phyloP scores from a whole-genome alignment of 2,797 vertebrate species.

The Glossophaga mutica region DNA sequence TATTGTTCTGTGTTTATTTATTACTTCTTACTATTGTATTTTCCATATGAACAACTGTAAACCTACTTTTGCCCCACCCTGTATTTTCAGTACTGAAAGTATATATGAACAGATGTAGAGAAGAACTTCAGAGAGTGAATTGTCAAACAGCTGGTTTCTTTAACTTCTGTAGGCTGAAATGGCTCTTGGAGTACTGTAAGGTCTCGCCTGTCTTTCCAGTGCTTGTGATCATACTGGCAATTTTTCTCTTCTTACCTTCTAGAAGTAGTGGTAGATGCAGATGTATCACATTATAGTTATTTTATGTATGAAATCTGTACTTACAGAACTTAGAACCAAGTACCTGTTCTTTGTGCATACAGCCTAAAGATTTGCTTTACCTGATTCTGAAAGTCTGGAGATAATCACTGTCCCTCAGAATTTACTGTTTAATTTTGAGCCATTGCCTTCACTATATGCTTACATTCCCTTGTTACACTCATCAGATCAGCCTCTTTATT shows the following conservation, averaged over 20 bases:
- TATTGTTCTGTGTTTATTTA: not conserved
- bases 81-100: slow-evolving; percentile 9
- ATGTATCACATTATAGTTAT: not conserved
- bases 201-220: not conserved
- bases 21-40: not conserved
- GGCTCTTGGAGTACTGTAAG: not conserved
- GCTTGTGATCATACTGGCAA: slow-evolving; percentile 6
- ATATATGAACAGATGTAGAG: not conserved
- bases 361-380: slow-evolving; percentile 3
- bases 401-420: not conserved
- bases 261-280: not conserved
- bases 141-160: not conserved
- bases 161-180: not conserved
- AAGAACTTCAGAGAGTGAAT: not conserved
- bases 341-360: slow-evolving; percentile 15
- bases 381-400: not conserved
- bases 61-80: not conserved
- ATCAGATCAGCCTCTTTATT: not conserved
- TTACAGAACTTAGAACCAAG: slow-evolving; percentile 20
- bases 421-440: slow-evolving; percentile 13
- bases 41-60: not conserved
- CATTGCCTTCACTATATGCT: not conserved
- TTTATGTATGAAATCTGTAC: not conserved
- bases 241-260: slow-evolving; percentile 23
- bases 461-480: not conserved